phyloP scores from a whole-genome alignment of 2,888 invertebrate species.

The Alloscopus bannaensis region DNA sequence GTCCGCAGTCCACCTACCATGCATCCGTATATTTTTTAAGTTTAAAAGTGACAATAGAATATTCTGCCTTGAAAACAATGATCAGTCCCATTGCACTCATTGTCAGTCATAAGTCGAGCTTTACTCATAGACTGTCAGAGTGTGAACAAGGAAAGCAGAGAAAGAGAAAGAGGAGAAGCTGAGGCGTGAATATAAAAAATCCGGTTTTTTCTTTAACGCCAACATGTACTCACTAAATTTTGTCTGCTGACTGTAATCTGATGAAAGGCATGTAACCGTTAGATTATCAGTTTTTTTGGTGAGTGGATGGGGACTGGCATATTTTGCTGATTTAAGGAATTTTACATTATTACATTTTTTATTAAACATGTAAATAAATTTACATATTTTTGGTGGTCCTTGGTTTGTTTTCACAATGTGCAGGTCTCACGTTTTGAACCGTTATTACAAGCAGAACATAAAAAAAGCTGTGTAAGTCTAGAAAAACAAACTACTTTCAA shows the following conservation, averaged over 20 bases:
- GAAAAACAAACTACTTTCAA: no score
- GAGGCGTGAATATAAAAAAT: conserved; percentile 57
- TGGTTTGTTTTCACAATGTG: conserved; percentile 8
- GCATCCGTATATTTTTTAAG: background rate
- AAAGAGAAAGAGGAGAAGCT: conserved; percentile 60
- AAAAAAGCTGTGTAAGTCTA: no score
- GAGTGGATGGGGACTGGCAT: no score
- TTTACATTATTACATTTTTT: no score
- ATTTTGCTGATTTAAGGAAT: no score
- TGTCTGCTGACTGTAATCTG: conserved; percentile 43
- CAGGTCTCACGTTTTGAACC: background rate
- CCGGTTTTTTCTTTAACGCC: conserved; percentile 50
- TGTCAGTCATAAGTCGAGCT: no score
- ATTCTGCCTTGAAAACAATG: no score
- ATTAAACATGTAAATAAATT: no score
- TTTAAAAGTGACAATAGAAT: no score
- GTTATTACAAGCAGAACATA: background rate
- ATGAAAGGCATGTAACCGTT: conserved; percentile 51
- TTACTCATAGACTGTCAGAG: conserved; percentile 39
- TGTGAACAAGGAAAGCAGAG: conserved; percentile 54
- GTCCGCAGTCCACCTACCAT: background rate
- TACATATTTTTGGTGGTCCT: no score
- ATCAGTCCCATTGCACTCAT: no score
- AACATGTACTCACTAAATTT: conserved; percentile 38
- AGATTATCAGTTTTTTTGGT: conserved; percentile 31